Percentiles rank a stretch among this genome's conserved stretches.
Evolutionary conservation across 64 coral and sea anemone genomes (phyloP).

Genomic region (Montipora sp.): DNA sequence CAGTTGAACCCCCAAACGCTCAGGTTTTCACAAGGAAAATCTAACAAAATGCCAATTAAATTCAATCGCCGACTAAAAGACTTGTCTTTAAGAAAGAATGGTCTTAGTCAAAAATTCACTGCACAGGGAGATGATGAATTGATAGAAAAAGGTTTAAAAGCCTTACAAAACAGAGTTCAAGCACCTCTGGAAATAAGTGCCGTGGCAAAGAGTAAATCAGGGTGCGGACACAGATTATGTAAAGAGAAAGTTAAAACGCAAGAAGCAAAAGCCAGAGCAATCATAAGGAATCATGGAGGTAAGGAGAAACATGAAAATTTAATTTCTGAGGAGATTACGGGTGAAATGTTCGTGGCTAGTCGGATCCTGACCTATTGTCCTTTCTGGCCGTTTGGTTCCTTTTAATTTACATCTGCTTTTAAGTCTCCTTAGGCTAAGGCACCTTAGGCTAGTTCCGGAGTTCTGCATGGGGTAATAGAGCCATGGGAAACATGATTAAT

Average conservation of each 20-base stretch:
- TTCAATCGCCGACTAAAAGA: neutral
- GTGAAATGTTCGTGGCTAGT: neutral
- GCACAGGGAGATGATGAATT: neutral
- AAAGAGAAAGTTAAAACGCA: conserved; percentile 44
- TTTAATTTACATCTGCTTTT: too few relatives aligned
- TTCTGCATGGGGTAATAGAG: too few relatives aligned
- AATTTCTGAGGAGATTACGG: too few relatives aligned
- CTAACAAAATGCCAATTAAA: conserved; percentile 5
- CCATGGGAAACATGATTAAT: too few relatives aligned
- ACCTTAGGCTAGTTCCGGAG: too few relatives aligned
- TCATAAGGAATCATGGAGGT: neutral
- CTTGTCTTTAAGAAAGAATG: neutral
- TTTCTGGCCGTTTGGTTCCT: too few relatives aligned
- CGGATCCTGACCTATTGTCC: neutral
- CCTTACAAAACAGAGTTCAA: conserved; percentile 17
- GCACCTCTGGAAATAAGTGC: conserved; percentile 37
- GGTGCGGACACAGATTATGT: neutral
- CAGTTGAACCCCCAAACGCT: neutral
- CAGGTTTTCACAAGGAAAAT: neutral
- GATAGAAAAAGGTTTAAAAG: conserved; percentile 5
- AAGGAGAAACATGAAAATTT: neutral
- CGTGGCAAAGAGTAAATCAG: conserved; percentile 27
- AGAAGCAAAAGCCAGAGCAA: conserved; percentile 28
- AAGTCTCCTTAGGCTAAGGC: too few relatives aligned
- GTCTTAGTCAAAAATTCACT: neutral